Percentiles rank a stretch among this genome's conserved stretches.
These are phyloP conservation scores for Hozukius guyotensis DNA, from an alignment of 2,797 vertebrate genomes.

Conservation along the genomic window DNA sequence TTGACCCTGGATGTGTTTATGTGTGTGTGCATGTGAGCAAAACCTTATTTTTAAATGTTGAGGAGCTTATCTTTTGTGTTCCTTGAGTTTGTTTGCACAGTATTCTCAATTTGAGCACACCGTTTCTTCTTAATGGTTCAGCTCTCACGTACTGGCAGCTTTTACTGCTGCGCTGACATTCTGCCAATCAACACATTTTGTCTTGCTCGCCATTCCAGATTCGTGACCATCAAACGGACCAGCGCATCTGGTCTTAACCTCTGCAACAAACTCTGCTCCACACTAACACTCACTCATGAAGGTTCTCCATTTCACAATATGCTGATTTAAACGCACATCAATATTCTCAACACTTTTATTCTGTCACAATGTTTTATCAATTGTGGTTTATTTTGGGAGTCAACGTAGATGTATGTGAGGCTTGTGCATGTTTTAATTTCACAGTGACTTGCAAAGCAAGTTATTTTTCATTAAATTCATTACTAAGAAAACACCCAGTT, in stretches of 20 bases:
- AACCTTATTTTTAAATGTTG: not conserved
- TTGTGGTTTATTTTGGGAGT: not conserved
- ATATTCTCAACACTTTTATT: not conserved
- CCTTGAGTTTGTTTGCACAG: not conserved
- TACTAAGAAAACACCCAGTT: not conserved
- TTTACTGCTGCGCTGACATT: not conserved
- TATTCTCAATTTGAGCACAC: not conserved
- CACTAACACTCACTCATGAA: not conserved
- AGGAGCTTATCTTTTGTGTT: slow-evolving; percentile 16
- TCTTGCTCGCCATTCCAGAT: not conserved
- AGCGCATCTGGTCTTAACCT: not conserved
- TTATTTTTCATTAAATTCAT: not conserved
- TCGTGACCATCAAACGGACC: not conserved
- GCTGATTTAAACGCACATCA: not conserved
- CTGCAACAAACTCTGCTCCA: not conserved
- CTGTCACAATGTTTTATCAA: not conserved
- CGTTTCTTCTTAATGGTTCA: not conserved
- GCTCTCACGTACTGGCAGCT: not conserved
- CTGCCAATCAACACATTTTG: not conserved
- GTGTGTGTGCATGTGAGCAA: not conserved
- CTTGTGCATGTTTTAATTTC: not conserved
- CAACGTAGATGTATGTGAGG: not conserved
- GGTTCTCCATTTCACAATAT: not conserved
- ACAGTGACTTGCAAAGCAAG: not conserved
- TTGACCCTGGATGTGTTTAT: slow-evolving; percentile 33